Conservation (phyloP, 2,797 vertebrate genomes). For the Otolemur crassicaudatus region DNA sequence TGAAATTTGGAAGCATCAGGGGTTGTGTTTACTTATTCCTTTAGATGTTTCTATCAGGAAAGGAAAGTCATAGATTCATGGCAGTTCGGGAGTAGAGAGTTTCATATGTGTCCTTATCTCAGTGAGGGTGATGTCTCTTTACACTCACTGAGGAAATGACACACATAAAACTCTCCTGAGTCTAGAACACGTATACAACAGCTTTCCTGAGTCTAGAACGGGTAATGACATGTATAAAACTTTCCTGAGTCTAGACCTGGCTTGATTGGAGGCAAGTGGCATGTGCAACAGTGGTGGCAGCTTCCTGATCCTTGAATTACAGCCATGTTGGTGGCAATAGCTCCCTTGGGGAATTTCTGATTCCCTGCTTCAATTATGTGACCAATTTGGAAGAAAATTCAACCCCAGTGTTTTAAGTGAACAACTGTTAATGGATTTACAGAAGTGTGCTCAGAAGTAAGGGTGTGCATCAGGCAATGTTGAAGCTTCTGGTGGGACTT, state of each 20-base stretch:
- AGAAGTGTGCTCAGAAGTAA: background rate
- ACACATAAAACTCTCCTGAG: no score
- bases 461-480: background rate
- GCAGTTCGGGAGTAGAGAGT: background rate
- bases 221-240: no score
- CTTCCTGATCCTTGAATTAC: background rate
- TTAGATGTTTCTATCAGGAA: background rate
- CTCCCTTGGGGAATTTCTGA: background rate
- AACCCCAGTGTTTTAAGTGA: background rate
- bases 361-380: background rate
- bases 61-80: background rate
- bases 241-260: background rate
- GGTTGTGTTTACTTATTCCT: background rate
- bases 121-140: background rate
- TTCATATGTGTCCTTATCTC: no score
- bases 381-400: background rate
- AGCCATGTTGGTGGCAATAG: background rate
- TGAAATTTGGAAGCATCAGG: background rate
- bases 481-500: no score
- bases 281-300: rapidly evolving
- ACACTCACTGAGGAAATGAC: no score
- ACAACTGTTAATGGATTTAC: background rate
- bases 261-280: no score
- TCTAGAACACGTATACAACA: no score
- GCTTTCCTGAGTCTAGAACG: no score